phyloP scores from a whole-genome alignment of 2,113 vertebrate genomes.

The Colistium nudipinnis region DNA sequence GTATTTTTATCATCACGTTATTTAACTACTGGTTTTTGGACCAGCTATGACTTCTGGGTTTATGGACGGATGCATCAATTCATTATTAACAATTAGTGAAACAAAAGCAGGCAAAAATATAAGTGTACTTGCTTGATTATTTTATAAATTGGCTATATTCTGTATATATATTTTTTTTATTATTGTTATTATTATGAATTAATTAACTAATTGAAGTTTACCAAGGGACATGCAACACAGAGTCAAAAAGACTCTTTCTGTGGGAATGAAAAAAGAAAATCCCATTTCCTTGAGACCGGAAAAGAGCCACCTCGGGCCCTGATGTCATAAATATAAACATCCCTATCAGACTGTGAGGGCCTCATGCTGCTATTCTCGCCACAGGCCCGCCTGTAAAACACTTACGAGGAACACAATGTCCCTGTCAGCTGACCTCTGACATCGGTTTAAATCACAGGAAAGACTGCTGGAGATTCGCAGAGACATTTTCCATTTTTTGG shows the following conservation, averaged over 20 bases:
- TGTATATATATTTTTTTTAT: no score
- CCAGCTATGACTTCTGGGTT: no score
- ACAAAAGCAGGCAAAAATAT: no score
- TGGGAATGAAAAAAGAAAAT: slow-evolving; percentile 44
- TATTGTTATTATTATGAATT: background rate
- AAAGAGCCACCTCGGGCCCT: slow-evolving; percentile 38
- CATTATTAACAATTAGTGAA: no score
- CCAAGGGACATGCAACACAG: no score
- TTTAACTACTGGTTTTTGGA: no score
- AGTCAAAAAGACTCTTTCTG: slow-evolving; percentile 5
- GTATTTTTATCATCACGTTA: no score
- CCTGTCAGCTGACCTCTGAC: slow-evolving; percentile 39
- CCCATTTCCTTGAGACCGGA: slow-evolving; percentile 24
- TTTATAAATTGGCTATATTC: no score
- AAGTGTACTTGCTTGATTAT: no score
- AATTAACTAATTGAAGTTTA: background rate
- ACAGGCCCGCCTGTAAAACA: slow-evolving; percentile 29
- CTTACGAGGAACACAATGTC: slow-evolving; percentile 47
- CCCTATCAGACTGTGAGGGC: slow-evolving; percentile 20
- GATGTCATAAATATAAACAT: slow-evolving; percentile 55
- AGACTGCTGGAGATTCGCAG: slow-evolving; percentile 2
- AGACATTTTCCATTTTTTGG: background rate
- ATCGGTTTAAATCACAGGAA: slow-evolving; percentile 28
- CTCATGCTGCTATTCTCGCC: slow-evolving; percentile 2
- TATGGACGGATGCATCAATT: no score